Evolutionary conservation across 2,797 vertebrate species (phyloP).

Genomic region (Alosa sapidissima): DNA sequence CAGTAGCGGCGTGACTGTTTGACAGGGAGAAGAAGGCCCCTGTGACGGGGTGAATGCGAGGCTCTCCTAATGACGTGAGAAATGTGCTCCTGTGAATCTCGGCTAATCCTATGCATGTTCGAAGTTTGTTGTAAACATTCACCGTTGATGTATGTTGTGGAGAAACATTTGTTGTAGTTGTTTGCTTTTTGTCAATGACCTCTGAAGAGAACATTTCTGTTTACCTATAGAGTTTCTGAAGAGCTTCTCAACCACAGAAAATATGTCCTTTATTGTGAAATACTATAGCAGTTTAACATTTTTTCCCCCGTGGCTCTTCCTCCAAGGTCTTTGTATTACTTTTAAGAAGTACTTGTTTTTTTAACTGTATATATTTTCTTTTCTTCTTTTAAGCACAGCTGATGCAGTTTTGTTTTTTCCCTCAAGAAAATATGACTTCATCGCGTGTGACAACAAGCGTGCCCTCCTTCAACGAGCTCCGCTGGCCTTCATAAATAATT

Average conservation of each 20-base stretch:
- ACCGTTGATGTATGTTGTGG: neutral
- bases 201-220: neutral
- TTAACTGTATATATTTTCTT: neutral
- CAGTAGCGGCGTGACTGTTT: conserved; percentile 37
- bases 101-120: neutral
- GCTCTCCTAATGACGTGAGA: conserved; percentile 51
- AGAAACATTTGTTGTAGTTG: neutral
- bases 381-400: neutral
- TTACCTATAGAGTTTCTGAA: neutral
- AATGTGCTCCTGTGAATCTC: conserved; percentile 31
- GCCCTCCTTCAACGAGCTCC: conserved; percentile 70
- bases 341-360: neutral
- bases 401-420: neutral
- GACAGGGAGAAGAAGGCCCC: conserved; percentile 14
- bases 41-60: conserved; percentile 23
- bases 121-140: neutral
- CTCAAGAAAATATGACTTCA: conserved; percentile 61
- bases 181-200: neutral
- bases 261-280: neutral
- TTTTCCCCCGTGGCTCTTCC: neutral
- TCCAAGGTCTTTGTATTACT: neutral
- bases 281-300: neutral
- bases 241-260: neutral
- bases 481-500: conserved; percentile 89
- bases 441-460: conserved; percentile 71